Evolutionary conservation across 2,888 invertebrate genomes (phyloP).

Genomic region (Orchesella flavescens): DNA sequence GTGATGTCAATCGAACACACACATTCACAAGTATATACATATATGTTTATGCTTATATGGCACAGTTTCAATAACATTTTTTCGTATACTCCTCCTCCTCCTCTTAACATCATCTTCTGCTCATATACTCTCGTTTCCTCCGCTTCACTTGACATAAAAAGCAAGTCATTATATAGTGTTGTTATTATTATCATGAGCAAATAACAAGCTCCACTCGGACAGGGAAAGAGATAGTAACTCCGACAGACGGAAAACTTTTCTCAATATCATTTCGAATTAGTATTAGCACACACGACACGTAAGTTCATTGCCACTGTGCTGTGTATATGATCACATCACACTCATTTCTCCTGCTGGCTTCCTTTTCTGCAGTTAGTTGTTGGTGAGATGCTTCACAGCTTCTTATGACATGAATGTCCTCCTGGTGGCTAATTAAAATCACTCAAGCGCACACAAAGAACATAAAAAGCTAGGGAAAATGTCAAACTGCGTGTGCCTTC

Average conservation of each 20-base stretch:
- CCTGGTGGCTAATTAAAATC: conserved; percentile 63
- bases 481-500: conserved; percentile 48
- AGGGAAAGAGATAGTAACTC: too few relatives aligned
- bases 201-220: neutral
- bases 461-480: conserved; percentile 40
- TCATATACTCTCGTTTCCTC: neutral
- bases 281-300: too few relatives aligned
- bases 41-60: neutral
- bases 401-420: conserved; percentile 50
- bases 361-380: neutral
- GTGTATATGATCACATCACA: too few relatives aligned
- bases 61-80: conserved; percentile 6
- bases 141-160: conserved; percentile 10
- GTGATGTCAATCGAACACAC: conserved; percentile 32
- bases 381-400: conserved; percentile 1
- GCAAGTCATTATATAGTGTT: too few relatives aligned
- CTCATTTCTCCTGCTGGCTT: too few relatives aligned
- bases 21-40: neutral
- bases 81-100: conserved; percentile 10
- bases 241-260: too few relatives aligned
- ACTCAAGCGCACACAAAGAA: conserved; percentile 40
- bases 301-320: neutral
- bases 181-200: neutral
- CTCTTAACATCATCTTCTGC: neutral
- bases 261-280: too few relatives aligned